Conservation (phyloP, 2,888 invertebrate genomes). For the Agriotes lineatus region DNA sequence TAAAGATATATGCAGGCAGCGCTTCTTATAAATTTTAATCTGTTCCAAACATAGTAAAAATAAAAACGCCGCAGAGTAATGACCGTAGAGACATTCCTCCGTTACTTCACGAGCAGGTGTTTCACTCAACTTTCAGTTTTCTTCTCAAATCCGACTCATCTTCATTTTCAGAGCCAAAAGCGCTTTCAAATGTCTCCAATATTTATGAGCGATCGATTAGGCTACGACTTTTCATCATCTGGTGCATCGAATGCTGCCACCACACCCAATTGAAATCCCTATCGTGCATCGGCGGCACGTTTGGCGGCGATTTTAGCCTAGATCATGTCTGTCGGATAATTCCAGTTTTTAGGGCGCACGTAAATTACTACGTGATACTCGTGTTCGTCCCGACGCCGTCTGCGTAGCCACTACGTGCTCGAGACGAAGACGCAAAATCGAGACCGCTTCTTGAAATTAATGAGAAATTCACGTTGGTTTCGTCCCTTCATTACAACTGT, state of each 20-base stretch:
- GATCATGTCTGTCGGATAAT: slow-evolving; percentile 13
- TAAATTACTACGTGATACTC: slow-evolving; percentile 16
- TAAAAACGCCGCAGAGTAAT: slow-evolving; percentile 24
- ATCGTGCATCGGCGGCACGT: slow-evolving; percentile 13
- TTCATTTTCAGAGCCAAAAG: background rate
- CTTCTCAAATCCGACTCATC: background rate
- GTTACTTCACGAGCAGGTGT: slow-evolving; percentile 18
- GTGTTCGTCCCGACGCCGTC: background rate
- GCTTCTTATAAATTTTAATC: slow-evolving; percentile 33
- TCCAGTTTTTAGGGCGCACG: slow-evolving; percentile 26
- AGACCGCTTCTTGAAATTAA: background rate
- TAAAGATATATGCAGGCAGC: slow-evolving; percentile 18
- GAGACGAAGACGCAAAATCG: background rate
- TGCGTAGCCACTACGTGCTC: background rate
- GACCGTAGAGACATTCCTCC: slow-evolving; percentile 24
- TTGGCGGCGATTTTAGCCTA: slow-evolving; percentile 11
- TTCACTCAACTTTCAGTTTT: slow-evolving; percentile 12
- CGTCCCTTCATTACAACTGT: slow-evolving; percentile 25
- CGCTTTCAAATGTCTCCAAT: background rate
- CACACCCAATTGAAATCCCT: slow-evolving; percentile 3
- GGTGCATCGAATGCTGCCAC: too few relatives aligned
- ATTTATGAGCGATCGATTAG: too few relatives aligned
- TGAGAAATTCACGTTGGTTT: background rate
- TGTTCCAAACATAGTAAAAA: slow-evolving; percentile 25
- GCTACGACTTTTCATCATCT: too few relatives aligned